Evolutionary conservation across 1,140 invertebrate species (phyloP).

Genomic region (Apis florea): DNA sequence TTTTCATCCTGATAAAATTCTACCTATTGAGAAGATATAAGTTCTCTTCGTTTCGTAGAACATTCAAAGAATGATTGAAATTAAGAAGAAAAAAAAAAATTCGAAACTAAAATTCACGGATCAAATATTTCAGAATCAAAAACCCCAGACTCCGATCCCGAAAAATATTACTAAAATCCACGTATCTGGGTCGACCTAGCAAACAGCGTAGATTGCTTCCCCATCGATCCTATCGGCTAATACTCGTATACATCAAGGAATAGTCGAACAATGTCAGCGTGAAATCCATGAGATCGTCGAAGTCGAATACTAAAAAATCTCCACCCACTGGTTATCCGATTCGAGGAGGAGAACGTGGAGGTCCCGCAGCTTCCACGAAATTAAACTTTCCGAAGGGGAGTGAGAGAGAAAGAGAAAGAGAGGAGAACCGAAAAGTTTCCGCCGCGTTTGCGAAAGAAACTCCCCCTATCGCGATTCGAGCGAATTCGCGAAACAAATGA

Average conservation of each 20-base stretch:
- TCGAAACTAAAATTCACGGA: too few relatives aligned
- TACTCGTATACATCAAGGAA: not conserved
- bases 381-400: slow-evolving; percentile 14
- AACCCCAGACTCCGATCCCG: too few relatives aligned
- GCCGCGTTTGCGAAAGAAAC: slow-evolving; percentile 39
- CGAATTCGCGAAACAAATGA: slow-evolving; percentile 24
- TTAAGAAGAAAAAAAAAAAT: too few relatives aligned
- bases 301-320: not conserved
- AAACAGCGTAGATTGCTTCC: not conserved
- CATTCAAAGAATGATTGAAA: too few relatives aligned
- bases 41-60: too few relatives aligned
- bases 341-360: slow-evolving; percentile 19
- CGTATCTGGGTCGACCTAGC: too few relatives aligned
- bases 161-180: too few relatives aligned
- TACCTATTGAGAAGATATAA: too few relatives aligned
- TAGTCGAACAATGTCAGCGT: too few relatives aligned
- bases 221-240: not conserved
- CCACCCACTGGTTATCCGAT: not conserved
- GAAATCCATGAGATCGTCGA: not conserved
- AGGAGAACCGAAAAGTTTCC: slow-evolving; percentile 34
- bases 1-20: too few relatives aligned
- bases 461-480: slow-evolving; percentile 26
- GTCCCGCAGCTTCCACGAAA: slow-evolving; percentile 41
- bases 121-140: too few relatives aligned
- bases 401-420: not conserved